Conservation (phyloP, 2,888 invertebrate species). For the Epirrhoe tristata region DNA sequence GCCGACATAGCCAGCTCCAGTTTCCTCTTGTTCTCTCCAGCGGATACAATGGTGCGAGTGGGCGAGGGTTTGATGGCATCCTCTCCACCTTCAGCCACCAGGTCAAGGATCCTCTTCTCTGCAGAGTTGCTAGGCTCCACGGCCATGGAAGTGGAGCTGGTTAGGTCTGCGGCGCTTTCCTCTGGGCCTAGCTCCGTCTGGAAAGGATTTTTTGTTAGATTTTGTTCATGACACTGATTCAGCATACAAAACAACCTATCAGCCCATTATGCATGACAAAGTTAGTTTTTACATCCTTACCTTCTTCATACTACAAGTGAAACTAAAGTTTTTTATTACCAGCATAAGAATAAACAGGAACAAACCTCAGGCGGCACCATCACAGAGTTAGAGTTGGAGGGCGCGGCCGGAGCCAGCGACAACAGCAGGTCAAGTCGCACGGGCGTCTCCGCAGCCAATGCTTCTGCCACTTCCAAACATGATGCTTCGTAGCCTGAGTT, state of each 20-base stretch:
- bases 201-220: background rate
- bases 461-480: slow-evolving; percentile 94
- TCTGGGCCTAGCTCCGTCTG: slow-evolving; percentile 70
- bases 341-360: background rate
- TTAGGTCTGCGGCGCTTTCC: slow-evolving; percentile 83
- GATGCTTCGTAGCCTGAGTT: slow-evolving; percentile 93
- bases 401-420: slow-evolving; percentile 93
- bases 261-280: too few relatives aligned
- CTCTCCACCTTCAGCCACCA: slow-evolving; percentile 87
- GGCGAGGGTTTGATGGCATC: slow-evolving; percentile 88
- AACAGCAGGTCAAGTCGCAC: slow-evolving; percentile 94
- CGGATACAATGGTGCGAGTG: slow-evolving; percentile 84
- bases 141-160: slow-evolving; percentile 89
- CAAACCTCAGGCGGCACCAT: slow-evolving; percentile 86
- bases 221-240: too few relatives aligned
- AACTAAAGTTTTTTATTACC: too few relatives aligned
- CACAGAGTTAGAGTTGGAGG: slow-evolving; percentile 90
- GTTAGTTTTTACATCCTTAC: too few relatives aligned
- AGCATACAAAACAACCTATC: too few relatives aligned
- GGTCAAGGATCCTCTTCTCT: slow-evolving; percentile 90
- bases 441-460: slow-evolving; percentile 95
- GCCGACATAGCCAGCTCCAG: slow-evolving; percentile 91
- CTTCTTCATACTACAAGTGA: too few relatives aligned
- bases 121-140: slow-evolving; percentile 91
- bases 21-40: slow-evolving; percentile 89